Base-by-base conservation (phyloP, 2,888 invertebrate species). In the Beris chalybata region DNA sequence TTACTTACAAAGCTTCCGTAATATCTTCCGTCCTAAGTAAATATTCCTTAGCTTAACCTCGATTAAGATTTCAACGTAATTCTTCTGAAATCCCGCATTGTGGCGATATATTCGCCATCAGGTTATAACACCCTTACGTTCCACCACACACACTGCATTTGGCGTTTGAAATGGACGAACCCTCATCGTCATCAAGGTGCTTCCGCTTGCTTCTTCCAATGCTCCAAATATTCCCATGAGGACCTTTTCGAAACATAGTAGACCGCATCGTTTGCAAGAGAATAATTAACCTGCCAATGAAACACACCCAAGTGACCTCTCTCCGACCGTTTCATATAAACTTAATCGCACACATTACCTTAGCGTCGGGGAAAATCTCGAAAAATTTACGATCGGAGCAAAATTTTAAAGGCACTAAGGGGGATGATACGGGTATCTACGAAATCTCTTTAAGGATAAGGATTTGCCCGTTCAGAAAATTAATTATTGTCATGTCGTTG, bases 211-310 rank as follows among this genome's bases (percentile, higher is more conserved):
- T 38, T 38, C 38, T 22, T 22, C 22, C 22, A 3, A 5, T 5
- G 38, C 38, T 38, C 38, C 38, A 38, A 7, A 38, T 3, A 38
- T 38, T 38, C 38, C 38, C 38, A 5, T 5, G 38, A 38, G 38
- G 38, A 38, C 5, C 38, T 9, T 38, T 38, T 7, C 9, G 38
- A 29, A 7, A 52, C 15, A 56, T 13, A 15, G 43, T 38, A 43
- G 5, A 50, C 61, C 52, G 15, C 61, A 61, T 38, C 52, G 61
- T 58, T 58, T 29, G 45, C 45, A 58, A 22, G 7, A 58, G 61
- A 61, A 61, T 61, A 61, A 61, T 61, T 61, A 61, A 61, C 61
- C 52, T 61, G 61, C 50, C 61, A 61, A 50, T 61, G 52, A 52
- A 50, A 61, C 61, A 61, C 61, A 61, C 61, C 61, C 50, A 52